phyloP scores from a whole-genome alignment of 2,113 vertebrate species.

The Centropristis striata region DNA sequence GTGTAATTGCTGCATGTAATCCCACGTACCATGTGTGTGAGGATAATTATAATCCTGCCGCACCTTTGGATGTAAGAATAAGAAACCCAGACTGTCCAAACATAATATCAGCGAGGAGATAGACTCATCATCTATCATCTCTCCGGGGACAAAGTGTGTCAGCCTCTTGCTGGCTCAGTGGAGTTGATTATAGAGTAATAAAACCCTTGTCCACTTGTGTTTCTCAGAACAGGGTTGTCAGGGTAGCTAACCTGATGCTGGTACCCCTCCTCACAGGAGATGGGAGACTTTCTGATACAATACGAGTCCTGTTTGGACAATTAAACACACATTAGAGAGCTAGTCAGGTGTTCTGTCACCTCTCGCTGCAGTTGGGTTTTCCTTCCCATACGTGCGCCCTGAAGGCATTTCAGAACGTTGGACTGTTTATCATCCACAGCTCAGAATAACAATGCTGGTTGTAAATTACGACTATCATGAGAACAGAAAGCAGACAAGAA shows the following conservation, averaged over 20 bases:
- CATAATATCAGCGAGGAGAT: constrained; percentile 24
- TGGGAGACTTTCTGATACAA: constrained; percentile 22
- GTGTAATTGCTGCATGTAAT: constrained; percentile 21
- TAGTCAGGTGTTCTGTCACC: constrained; percentile 50
- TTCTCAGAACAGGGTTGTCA: constrained; percentile 41
- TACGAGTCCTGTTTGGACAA: constrained; percentile 46
- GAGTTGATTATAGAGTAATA: constrained; percentile 64
- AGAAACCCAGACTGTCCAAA: constrained; percentile 14
- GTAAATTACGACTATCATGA: constrained; percentile 36
- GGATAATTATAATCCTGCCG: constrained; percentile 36
- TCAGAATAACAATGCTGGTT: constrained; percentile 23
- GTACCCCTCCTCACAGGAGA: constrained; percentile 15
- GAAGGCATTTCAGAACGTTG: constrained; percentile 27
- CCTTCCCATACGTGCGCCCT: constrained; percentile 21
- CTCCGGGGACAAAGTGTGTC: constrained; percentile 38
- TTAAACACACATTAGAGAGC: constrained; percentile 67
- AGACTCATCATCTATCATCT: constrained; percentile 23
- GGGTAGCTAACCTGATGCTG: constrained; percentile 22
- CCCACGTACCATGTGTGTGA: background rate
- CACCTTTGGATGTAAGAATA: constrained; percentile 29
- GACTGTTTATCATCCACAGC: constrained; percentile 16
- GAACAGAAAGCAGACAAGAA: constrained; percentile 22
- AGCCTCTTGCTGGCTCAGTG: constrained; percentile 22
- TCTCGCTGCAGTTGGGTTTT: constrained; percentile 6
- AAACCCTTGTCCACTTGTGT: constrained; percentile 54